These are phyloP conservation scores for Scalopus aquaticus DNA, from an alignment of 2,113 vertebrate species.

Conservation along the genomic window DNA sequence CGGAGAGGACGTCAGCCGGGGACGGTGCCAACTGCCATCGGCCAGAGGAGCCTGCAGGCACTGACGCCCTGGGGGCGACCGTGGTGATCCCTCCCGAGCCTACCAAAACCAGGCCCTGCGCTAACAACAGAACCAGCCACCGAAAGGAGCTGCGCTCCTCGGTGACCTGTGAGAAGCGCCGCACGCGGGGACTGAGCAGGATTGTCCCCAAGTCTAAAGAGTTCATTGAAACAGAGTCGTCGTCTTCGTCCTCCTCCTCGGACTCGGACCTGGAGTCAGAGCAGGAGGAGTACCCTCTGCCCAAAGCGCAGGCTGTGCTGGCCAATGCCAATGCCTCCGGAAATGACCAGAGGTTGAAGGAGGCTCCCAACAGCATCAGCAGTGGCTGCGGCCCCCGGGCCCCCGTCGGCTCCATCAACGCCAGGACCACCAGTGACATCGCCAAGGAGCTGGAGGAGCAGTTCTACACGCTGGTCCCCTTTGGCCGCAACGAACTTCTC, in stretches of 20 bases:
- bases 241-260: conserved; percentile 86
- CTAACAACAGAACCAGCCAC: conserved; percentile 76
- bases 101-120: conserved; percentile 72
- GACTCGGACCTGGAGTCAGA: conserved; percentile 90
- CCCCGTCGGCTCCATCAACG: conserved; percentile 84
- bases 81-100: conserved; percentile 75
- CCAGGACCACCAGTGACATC: conserved; percentile 86
- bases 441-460: conserved; percentile 89
- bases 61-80: conserved; percentile 74
- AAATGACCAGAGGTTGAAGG: conserved; percentile 84
- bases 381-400: conserved; percentile 15
- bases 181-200: conserved; percentile 81
- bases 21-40: conserved; percentile 75
- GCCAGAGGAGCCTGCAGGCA: conserved; percentile 75
- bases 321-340: conserved; percentile 69
- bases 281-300: conserved; percentile 81
- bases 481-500: conserved; percentile 92
- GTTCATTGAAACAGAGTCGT: conserved; percentile 87
- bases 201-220: conserved; percentile 85
- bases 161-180: conserved; percentile 81
- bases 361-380: conserved; percentile 69
- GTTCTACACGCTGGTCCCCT: conserved; percentile 97
- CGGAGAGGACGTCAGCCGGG: conserved; percentile 76
- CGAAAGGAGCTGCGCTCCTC: conserved; percentile 79
- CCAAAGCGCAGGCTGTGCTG: conserved; percentile 84